phyloP scores from a whole-genome alignment of 2,888 invertebrate genomes.

The Drosophila maculinotata region DNA sequence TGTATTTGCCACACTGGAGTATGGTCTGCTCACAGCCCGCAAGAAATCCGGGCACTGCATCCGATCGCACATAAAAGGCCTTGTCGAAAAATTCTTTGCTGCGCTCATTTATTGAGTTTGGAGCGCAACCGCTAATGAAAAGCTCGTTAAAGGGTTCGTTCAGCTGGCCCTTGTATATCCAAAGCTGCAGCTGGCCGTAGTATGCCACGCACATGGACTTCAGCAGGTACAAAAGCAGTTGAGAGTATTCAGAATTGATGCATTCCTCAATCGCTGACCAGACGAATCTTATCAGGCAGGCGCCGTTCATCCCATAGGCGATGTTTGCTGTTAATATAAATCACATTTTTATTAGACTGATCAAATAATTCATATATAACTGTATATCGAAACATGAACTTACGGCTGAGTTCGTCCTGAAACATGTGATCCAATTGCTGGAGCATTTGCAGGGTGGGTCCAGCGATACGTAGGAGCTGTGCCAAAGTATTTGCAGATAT shows the following conservation, averaged over 20 bases:
- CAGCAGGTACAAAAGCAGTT: conserved; percentile 82
- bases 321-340: conserved; percentile 56
- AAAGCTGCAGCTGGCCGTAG: conserved; percentile 88
- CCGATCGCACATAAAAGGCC: conserved; percentile 79
- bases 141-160: conserved; percentile 94
- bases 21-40: conserved; percentile 88
- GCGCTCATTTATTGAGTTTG: conserved; percentile 71
- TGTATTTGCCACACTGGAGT: conserved; percentile 90
- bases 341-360: conserved; percentile 59
- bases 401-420: conserved; percentile 78
- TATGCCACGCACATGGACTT: conserved; percentile 83
- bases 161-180: conserved; percentile 94
- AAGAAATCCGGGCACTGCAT: conserved; percentile 89
- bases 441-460: conserved; percentile 79
- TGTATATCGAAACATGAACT: conserved; percentile 17
- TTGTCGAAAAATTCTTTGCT: conserved; percentile 84
- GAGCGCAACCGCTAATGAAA: conserved; percentile 87
- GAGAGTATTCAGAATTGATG: conserved; percentile 77
- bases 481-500: conserved; percentile 69
- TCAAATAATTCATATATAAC: neutral
- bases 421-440: conserved; percentile 77
- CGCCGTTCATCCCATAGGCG: conserved; percentile 74
- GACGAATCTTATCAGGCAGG: conserved; percentile 81
- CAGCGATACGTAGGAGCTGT: conserved; percentile 71
- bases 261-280: conserved; percentile 81